Conservation (phyloP, 2,797 vertebrate species). For the Pterois miles region DNA sequence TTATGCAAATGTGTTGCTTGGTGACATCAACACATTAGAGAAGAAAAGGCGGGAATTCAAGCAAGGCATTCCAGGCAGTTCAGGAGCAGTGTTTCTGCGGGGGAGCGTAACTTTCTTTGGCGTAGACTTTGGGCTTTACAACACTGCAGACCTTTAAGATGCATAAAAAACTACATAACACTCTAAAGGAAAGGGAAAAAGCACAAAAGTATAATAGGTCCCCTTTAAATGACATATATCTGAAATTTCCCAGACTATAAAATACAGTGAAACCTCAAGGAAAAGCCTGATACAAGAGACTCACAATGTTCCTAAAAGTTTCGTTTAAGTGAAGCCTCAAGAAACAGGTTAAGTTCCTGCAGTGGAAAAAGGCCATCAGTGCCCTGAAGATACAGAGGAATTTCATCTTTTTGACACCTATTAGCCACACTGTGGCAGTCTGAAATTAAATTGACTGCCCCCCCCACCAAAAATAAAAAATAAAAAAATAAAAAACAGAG, state of each 20-base stretch:
- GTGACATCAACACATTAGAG: too few species aligned
- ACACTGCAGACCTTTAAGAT: too few species aligned
- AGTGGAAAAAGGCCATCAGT: conserved; percentile 25
- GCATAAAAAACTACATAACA: too few species aligned
- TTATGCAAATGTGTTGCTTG: too few species aligned
- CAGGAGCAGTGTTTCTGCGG: too few species aligned
- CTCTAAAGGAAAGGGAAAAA: too few species aligned
- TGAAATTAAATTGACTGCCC: conserved; percentile 58
- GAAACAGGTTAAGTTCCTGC: conserved; percentile 28
- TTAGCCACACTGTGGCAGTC: conserved; percentile 67
- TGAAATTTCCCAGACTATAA: not conserved
- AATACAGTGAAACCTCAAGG: not conserved
- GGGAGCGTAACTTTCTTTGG: too few species aligned
- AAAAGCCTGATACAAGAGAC: not conserved
- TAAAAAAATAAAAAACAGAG: conserved; percentile 4
- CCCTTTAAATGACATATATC: conserved; percentile 1
- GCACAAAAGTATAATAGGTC: too few species aligned
- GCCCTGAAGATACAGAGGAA: conserved; percentile 67
- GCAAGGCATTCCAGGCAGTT: too few species aligned
- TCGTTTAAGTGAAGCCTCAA: conserved; percentile 14
- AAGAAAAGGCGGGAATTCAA: too few species aligned
- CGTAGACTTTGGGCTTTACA: too few species aligned
- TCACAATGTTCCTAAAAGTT: conserved; percentile 1
- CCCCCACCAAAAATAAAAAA: too few species aligned
- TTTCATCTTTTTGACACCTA: conserved; percentile 71